phyloP scores from a whole-genome alignment of 2,888 invertebrate genomes.

The Drosophila longiperda region DNA sequence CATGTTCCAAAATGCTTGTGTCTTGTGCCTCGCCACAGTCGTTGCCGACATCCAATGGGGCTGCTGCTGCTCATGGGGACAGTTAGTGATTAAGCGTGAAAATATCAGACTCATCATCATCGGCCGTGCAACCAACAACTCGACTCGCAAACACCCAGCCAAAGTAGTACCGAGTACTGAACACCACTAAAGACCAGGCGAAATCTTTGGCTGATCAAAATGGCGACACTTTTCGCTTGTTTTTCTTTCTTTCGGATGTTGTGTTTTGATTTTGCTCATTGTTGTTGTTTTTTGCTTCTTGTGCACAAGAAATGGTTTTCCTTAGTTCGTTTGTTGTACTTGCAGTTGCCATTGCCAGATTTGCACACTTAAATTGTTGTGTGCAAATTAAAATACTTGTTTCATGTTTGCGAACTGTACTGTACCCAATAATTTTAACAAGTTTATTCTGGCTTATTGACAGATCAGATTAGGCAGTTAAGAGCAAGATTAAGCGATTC shows the following conservation, averaged over 20 bases:
- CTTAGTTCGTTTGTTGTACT: slow-evolving; percentile 31
- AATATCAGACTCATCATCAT: slow-evolving; percentile 74
- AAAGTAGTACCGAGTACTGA: background rate
- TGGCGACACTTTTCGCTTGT: slow-evolving; percentile 65
- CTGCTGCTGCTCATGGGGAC: slow-evolving; percentile 64
- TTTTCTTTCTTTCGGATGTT: slow-evolving; percentile 41
- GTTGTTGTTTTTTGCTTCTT: background rate
- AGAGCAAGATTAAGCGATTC: background rate
- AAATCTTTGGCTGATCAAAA: slow-evolving; percentile 38
- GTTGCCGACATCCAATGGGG: slow-evolving; percentile 43
- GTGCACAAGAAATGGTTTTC: slow-evolving; percentile 30
- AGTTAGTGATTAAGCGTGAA: slow-evolving; percentile 83
- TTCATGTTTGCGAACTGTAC: slow-evolving; percentile 50
- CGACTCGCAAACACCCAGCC: slow-evolving; percentile 7
- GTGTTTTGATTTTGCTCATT: slow-evolving; percentile 19
- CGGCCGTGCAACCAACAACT: slow-evolving; percentile 34
- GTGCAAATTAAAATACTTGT: slow-evolving; percentile 65
- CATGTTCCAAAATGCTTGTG: slow-evolving; percentile 69
- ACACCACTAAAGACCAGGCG: slow-evolving; percentile 27
- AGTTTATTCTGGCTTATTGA: slow-evolving; percentile 19
- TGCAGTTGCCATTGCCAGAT: slow-evolving; percentile 40
- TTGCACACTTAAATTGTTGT: slow-evolving; percentile 38
- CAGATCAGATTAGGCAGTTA: slow-evolving; percentile 6
- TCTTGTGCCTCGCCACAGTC: slow-evolving; percentile 55
- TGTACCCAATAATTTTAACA: slow-evolving; percentile 24